Conservation (phyloP, 2,888 invertebrate genomes). For the Synergus laeviventris region DNA sequence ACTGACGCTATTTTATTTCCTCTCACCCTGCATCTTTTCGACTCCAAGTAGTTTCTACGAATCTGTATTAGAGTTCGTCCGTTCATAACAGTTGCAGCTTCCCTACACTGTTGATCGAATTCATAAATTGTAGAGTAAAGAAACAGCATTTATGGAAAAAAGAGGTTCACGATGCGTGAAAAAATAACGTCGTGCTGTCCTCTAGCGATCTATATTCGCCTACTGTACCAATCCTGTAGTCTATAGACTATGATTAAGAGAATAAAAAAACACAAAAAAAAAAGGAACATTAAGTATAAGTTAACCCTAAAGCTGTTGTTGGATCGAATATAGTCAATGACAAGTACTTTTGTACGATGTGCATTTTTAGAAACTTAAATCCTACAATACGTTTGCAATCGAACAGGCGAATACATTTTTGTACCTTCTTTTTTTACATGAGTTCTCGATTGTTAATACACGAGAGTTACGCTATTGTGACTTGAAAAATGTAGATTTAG, state of each 20-base stretch:
- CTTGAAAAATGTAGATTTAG: constrained; percentile 52
- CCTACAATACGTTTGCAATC: constrained; percentile 43
- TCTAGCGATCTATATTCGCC: constrained; percentile 44
- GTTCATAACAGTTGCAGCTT: constrained; percentile 25
- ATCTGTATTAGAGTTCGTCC: constrained; percentile 31
- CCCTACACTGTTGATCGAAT: constrained; percentile 23
- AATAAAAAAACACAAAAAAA: constrained; percentile 19
- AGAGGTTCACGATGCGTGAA: background rate
- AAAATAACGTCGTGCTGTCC: constrained; percentile 10
- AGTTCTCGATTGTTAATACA: constrained; percentile 56
- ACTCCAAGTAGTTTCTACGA: constrained; percentile 47
- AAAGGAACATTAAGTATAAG: constrained; percentile 25
- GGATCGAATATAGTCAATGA: constrained; percentile 34
- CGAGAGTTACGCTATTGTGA: constrained; percentile 48
- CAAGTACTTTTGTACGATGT: constrained; percentile 40
- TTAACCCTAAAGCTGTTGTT: constrained; percentile 27
- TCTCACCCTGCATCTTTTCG: constrained; percentile 56
- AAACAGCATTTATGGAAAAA: constrained; percentile 12
- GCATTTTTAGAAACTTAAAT: constrained; percentile 23
- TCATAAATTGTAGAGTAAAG: constrained; percentile 24
- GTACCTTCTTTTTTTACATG: constrained; percentile 57
- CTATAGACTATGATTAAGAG: constrained; percentile 24
- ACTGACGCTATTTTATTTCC: constrained; percentile 47
- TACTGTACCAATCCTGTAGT: constrained; percentile 36
- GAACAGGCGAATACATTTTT: constrained; percentile 49